phyloP scores from a whole-genome alignment of 2,113 vertebrate species.

The Emydura subglobosa region DNA sequence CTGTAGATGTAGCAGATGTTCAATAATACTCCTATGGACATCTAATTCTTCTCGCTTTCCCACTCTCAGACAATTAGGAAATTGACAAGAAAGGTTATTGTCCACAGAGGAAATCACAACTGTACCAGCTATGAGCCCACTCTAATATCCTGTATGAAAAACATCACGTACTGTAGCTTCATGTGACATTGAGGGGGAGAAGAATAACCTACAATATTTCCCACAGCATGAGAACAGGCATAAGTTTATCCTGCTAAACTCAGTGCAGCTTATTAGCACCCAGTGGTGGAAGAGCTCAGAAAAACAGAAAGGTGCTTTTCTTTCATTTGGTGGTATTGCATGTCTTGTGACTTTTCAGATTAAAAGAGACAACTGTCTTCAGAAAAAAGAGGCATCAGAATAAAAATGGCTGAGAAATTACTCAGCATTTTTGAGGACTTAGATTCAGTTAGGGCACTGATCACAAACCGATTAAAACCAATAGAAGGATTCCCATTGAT shows the following conservation, averaged over 20 bases:
- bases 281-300: neutral
- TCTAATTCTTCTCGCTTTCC: neutral
- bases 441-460: neutral
- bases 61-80: slow-evolving; percentile 11
- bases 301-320: neutral
- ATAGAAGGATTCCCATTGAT: neutral
- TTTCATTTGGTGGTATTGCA: neutral
- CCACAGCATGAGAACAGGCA: neutral
- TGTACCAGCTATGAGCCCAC: slow-evolving; percentile 12
- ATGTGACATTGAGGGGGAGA: neutral
- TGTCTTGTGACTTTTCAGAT: neutral
- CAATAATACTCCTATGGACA: neutral
- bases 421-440: neutral
- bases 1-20: accelerated
- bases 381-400: neutral
- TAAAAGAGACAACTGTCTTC: neutral
- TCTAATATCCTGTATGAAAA: neutral
- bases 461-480: neutral
- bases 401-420: neutral
- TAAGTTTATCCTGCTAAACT: neutral
- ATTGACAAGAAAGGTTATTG: slow-evolving; percentile 21
- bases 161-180: neutral
- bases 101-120: neutral
- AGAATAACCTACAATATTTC: neutral
- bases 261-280: neutral